Evolutionary conservation across 2,113 vertebrate genomes (phyloP).

Genomic region (Ceuthmochares aereus): DNA sequence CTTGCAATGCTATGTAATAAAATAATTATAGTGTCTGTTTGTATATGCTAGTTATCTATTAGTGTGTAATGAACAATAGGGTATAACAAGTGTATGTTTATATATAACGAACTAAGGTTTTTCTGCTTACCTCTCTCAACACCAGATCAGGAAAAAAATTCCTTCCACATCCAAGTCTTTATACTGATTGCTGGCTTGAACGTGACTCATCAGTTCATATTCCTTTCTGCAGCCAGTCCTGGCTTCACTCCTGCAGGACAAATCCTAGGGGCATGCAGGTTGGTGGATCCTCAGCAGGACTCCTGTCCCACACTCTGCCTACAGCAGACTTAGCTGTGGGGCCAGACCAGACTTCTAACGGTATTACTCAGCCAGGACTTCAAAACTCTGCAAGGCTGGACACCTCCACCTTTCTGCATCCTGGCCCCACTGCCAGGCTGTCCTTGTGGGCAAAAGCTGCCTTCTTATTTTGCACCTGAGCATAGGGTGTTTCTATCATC

Average conservation of each 20-base stretch:
- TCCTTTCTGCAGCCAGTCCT: neutral
- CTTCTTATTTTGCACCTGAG: neutral
- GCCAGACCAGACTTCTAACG: neutral
- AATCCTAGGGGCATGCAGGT: neutral
- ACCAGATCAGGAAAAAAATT: neutral
- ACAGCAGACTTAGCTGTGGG: neutral
- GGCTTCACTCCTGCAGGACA: neutral
- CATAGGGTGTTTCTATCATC: neutral
- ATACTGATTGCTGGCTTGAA: neutral
- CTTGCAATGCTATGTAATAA: neutral
- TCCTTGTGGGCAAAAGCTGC: neutral
- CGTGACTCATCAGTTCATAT: neutral
- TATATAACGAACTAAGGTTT: neutral
- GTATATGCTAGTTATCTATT: neutral
- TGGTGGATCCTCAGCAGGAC: neutral
- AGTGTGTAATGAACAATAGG: neutral
- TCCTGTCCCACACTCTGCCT: neutral
- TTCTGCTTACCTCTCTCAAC: neutral
- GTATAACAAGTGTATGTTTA: neutral
- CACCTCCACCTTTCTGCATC: neutral
- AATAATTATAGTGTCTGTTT: neutral
- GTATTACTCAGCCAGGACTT: neutral
- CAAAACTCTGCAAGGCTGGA: neutral
- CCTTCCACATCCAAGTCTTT: neutral
- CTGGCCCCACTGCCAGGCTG: accelerated